Base-by-base conservation (phyloP, 2,797 vertebrate species). In the Sternotherus odoratus region DNA sequence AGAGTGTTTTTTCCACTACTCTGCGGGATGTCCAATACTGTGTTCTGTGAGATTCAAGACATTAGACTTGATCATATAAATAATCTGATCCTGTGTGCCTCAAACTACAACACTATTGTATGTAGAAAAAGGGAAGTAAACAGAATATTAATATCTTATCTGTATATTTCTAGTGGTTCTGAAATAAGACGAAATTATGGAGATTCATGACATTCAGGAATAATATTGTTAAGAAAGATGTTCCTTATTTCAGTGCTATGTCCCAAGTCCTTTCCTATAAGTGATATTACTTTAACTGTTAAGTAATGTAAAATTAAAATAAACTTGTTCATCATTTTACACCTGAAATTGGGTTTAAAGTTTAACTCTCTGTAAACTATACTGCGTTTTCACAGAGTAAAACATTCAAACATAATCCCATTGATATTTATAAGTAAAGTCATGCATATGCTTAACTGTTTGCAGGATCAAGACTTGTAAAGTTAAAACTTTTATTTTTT, bases 331-430 rank as follows among this genome's bases (percentile, higher is more conserved):
- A 23, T 33, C 17, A 60, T 46, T 48, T 81, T 1, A 21, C 0
- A 30, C 78, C 63, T 74, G 72, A 84, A 72, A 82, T 56, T 79
- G 21, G 1, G 81, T 87, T 69, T 79, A 87, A 50, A 83, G 60
- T 46, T 92, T 93, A 85, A 75, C 33, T 28, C 77, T 3, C 87
- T 91, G 75, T 4, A 4, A 95, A 90, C 82, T 74, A 74, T 94
- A 83, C 85, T 77, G 82, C 78, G 69, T 88, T 93, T 78, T 85
- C 77, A 16, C 21, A 12, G 81, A 93, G 75, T 91, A 95, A 85
- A 83, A 91, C 91, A 88, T 94, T 97, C 17, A 36, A 72, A 46
- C 92, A 82, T n/a, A 83, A 86, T 85, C 84, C 86, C 94, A 86
- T 87, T 0, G 8, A 94, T 78, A 84, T 81, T 66, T 93, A 75